Evolutionary conservation across 1,140 invertebrate genomes (phyloP).

Genomic region (Brachionus manjavacas): DNA sequence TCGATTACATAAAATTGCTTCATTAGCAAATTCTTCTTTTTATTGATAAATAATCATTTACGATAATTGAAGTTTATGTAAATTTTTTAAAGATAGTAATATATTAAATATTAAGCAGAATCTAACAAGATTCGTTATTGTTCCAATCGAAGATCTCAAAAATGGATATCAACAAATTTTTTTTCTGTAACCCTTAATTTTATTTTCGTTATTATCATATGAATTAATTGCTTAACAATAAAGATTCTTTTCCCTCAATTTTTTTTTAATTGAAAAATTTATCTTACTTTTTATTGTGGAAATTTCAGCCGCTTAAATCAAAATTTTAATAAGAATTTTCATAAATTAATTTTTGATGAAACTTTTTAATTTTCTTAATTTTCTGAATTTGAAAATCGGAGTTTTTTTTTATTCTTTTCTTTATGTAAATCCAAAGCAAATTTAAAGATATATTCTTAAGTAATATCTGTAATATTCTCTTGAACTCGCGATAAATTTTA

Average conservation of each 20-base stretch:
- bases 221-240: background rate
- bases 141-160: background rate
- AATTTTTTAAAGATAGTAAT: background rate
- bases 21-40: background rate
- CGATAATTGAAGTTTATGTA: background rate
- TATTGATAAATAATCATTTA: background rate
- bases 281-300: too few species aligned
- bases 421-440: too few species aligned
- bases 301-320: too few species aligned
- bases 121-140: background rate
- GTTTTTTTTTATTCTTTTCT: too few species aligned
- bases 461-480: too few species aligned
- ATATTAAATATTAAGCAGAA: background rate
- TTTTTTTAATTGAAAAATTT: too few species aligned
- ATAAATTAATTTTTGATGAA: too few species aligned
- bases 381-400: too few species aligned
- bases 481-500: too few species aligned
- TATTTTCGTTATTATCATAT: background rate
- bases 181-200: background rate
- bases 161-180: background rate
- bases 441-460: too few species aligned
- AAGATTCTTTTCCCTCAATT: background rate
- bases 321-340: too few species aligned
- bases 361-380: too few species aligned
- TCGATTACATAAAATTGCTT: background rate